phyloP scores from a whole-genome alignment of 1,140 invertebrate species.

The Papilio glaucus region DNA sequence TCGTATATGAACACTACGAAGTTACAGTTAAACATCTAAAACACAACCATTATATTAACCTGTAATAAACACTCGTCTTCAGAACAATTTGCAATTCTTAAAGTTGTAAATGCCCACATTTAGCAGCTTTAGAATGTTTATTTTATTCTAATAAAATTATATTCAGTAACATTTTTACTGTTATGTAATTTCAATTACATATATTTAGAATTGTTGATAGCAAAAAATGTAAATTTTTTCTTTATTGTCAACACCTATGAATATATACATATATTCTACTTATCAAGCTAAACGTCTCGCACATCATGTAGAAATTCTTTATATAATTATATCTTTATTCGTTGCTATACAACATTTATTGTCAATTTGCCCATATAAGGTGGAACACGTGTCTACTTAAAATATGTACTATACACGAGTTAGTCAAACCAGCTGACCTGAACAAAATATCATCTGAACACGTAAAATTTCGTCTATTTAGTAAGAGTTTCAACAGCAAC shows the following conservation, averaged over 20 bases:
- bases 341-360: conserved; percentile 53
- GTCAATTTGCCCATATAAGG: conserved; percentile 58
- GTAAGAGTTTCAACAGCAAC: conserved; percentile 60
- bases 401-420: conserved; percentile 48
- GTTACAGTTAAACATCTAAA: conserved; percentile 42
- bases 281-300: background rate
- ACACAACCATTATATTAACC: conserved; percentile 63
- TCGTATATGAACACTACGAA: conserved; percentile 39
- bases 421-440: conserved; percentile 54
- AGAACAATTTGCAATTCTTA: conserved; percentile 7
- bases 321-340: conserved; percentile 41
- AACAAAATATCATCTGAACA: conserved; percentile 69
- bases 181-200: background rate
- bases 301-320: background rate
- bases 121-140: background rate
- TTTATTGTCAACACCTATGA: background rate
- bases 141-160: background rate
- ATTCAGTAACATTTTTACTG: background rate
- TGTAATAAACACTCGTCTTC: conserved; percentile 38
- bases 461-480: conserved; percentile 64
- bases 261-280: conserved; percentile 4
- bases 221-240: background rate
- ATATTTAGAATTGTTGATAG: background rate
- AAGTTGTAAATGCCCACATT: background rate
- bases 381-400: conserved; percentile 53